Conservation (phyloP, 2,113 vertebrate species). For the Zingel zingel region DNA sequence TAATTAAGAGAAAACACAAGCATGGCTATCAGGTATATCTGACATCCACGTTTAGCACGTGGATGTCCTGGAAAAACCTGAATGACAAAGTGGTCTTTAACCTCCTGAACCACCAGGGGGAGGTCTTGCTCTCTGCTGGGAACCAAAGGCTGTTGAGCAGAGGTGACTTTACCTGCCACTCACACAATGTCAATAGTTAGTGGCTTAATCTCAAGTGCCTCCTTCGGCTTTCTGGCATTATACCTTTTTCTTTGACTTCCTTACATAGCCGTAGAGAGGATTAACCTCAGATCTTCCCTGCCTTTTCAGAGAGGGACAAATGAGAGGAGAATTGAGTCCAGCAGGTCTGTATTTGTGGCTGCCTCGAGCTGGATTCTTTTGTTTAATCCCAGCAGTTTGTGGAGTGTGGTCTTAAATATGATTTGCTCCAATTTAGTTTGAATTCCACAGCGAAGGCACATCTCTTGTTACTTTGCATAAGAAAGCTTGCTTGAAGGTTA, state of each 20-base stretch:
- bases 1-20: conserved; percentile 31
- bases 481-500: conserved; percentile 49
- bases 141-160: neutral
- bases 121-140: conserved; percentile 58
- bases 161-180: conserved; percentile 78
- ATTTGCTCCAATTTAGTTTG: neutral
- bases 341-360: conserved; percentile 31
- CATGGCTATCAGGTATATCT: neutral
- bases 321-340: conserved; percentile 30
- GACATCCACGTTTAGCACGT: conserved; percentile 8
- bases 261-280: conserved; percentile 50
- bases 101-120: conserved; percentile 63
- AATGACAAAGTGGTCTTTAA: neutral
- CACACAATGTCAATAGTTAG: conserved; percentile 68
- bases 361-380: conserved; percentile 41
- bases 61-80: too few relatives aligned
- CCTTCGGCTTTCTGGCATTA: conserved; percentile 61
- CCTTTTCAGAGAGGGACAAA: conserved; percentile 47
- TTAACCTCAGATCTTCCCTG: conserved; percentile 61
- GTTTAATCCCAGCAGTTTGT: conserved; percentile 28
- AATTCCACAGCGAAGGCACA: neutral
- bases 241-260: conserved; percentile 26
- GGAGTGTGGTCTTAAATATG: conserved; percentile 18
- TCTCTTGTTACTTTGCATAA: conserved; percentile 1
- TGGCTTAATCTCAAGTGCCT: conserved; percentile 71